Conservation (phyloP, 1,140 invertebrate species). For the Ceratina calcarata region DNA sequence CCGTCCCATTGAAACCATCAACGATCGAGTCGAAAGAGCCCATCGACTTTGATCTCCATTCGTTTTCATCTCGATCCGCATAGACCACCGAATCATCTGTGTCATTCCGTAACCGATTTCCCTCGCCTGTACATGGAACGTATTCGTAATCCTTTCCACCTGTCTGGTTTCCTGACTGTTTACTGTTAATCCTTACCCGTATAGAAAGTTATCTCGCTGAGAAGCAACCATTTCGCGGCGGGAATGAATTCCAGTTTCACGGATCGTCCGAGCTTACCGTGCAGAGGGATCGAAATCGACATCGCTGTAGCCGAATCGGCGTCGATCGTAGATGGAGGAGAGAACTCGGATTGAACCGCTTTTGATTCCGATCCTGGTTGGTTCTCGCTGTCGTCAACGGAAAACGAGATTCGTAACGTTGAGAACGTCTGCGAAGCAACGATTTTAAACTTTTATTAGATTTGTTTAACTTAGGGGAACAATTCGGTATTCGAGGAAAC, state of each 20-base stretch:
- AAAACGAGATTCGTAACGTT: constrained; percentile 87
- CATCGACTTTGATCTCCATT: constrained; percentile 21
- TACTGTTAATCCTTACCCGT: constrained; percentile 81
- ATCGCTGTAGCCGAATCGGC: constrained; percentile 84
- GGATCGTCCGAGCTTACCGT: constrained; percentile 87
- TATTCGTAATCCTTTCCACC: no score
- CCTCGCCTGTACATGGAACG: not conserved
- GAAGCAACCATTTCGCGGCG: constrained; percentile 91
- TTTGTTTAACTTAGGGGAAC: not conserved
- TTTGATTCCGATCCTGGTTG: constrained; percentile 74
- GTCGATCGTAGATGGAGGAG: constrained; percentile 39
- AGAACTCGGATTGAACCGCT: constrained; percentile 58
- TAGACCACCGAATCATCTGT: constrained; percentile 73
- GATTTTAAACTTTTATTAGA: not conserved
- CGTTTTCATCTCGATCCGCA: constrained; percentile 68
- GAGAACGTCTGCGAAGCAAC: constrained; percentile 83
- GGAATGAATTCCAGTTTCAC: constrained; percentile 90
- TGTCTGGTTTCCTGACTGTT: no score
- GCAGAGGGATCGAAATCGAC: constrained; percentile 85
- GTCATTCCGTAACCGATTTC: constrained; percentile 74
- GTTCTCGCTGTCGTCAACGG: constrained; percentile 83
- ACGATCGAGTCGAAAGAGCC: constrained; percentile 47
- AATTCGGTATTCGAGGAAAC: constrained; percentile 14
- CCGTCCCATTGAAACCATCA: constrained; percentile 68
- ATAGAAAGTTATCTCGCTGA: constrained; percentile 92